Evolutionary conservation across 1,140 invertebrate genomes (phyloP).

Genomic region (Chrysoperla carnea): DNA sequence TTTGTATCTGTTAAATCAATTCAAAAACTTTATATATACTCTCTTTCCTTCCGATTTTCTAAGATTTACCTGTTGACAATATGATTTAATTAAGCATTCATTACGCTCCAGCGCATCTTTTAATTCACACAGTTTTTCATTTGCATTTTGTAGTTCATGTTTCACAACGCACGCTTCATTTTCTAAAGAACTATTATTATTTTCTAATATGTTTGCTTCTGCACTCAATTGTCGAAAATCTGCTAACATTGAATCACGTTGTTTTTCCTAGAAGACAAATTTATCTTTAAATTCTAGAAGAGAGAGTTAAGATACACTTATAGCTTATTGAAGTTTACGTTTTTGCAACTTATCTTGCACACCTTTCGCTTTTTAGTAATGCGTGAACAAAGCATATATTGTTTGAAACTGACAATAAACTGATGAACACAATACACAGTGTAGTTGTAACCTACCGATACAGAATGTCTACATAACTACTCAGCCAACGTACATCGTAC

Average conservation of each 20-base stretch:
- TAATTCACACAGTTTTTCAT: slow-evolving; percentile 29
- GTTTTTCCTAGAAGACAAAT: slow-evolving; percentile 33
- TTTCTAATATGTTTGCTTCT: slow-evolving; percentile 50
- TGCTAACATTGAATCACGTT: slow-evolving; percentile 51
- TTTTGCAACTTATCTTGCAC: no score
- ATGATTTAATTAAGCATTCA: slow-evolving; percentile 29
- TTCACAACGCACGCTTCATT: slow-evolving; percentile 43
- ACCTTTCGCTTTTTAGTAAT: no score
- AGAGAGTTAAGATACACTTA: no score
- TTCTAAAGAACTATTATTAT: slow-evolving; percentile 51
- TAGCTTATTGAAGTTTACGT: no score
- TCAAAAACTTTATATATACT: background rate
- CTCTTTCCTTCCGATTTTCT: background rate
- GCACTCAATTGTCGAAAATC: slow-evolving; percentile 48
- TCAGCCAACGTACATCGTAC: no score
- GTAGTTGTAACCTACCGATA: no score
- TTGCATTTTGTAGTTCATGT: slow-evolving; percentile 27
- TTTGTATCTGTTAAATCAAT: slow-evolving; percentile 13
- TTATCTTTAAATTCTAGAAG: no score
- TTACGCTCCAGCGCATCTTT: slow-evolving; percentile 29
- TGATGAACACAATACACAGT: no score
- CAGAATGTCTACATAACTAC: no score
- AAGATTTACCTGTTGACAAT: slow-evolving; percentile 29
- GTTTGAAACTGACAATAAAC: no score
- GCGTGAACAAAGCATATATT: no score